Conservation (phyloP, 2,113 vertebrate species). For the Ptilonorhynchus violaceus region DNA sequence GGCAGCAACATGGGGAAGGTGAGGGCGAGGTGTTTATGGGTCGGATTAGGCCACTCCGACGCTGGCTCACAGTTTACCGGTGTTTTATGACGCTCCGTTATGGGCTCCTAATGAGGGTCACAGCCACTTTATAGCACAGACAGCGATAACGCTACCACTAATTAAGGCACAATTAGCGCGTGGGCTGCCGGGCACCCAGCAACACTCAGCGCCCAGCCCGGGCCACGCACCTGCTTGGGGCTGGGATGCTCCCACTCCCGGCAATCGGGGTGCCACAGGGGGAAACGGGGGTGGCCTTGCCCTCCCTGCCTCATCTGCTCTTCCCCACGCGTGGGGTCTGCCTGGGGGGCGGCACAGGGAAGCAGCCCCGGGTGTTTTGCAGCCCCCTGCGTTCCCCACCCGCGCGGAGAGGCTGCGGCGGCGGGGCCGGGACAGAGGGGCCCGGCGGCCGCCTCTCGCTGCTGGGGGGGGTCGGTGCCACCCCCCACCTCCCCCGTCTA, state of each 20-base stretch:
- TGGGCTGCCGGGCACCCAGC: conserved; percentile 1
- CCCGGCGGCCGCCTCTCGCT: not conserved
- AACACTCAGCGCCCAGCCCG: not conserved
- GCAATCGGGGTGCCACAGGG: not conserved
- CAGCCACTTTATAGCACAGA: conserved; percentile 49
- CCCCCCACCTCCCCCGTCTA: not conserved
- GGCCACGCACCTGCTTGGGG: not conserved
- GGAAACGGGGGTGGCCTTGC: not conserved
- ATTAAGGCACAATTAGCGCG: conserved; percentile 43
- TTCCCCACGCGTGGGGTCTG: not conserved
- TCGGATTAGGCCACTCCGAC: conserved; percentile 26
- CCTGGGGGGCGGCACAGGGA: not conserved
- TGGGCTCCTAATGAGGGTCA: conserved; percentile 64
- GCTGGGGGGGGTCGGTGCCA: not conserved
- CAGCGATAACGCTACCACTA: conserved; percentile 53
- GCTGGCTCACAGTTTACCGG: not conserved
- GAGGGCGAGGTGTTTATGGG: conserved; percentile 26
- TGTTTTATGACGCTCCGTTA: conserved; percentile 33
- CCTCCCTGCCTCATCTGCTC: no score
- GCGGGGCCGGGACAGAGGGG: not conserved
- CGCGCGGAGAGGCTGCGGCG: not conserved
- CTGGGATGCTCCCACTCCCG: not conserved
- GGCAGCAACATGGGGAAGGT: not conserved
- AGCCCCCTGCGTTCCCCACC: not conserved
- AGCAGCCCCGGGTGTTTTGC: not conserved